A percentile compares a stretch with the other conserved stretches of the same genome.
Evolutionary conservation across 2,888 invertebrate species (phyloP).

Genomic region (Hydraecia micacea): DNA sequence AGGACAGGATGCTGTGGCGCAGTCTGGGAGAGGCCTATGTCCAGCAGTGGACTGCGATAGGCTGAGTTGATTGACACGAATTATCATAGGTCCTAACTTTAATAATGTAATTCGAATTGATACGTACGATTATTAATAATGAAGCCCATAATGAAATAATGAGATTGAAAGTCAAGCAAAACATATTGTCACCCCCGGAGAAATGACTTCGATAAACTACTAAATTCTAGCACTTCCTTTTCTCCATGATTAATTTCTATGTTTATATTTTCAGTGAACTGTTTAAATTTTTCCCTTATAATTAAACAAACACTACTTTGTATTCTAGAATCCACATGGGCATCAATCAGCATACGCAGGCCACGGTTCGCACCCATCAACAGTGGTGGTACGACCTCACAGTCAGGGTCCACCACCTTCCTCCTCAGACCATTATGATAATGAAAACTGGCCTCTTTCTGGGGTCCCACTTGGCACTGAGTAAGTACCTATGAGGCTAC

Average conservation of each 20-base stretch:
- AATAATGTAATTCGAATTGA: neutral
- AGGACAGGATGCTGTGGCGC: no score
- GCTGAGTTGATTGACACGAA: no score
- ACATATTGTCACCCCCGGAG: neutral
- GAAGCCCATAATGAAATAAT: neutral
- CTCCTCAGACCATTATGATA: slow-evolving; percentile 84
- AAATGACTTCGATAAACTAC: no score
- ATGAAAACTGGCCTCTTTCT: slow-evolving; percentile 90
- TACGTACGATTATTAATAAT: neutral
- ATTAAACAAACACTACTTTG: neutral
- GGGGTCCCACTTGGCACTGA: slow-evolving; percentile 92
- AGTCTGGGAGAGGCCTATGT: no score
- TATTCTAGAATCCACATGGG: slow-evolving; percentile 56
- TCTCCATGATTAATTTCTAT: no score
- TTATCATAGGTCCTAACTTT: neutral
- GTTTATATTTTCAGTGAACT: neutral
- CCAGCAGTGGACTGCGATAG: no score
- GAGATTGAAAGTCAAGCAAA: neutral
- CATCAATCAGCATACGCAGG: slow-evolving; percentile 52
- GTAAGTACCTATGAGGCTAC: slow-evolving; percentile 80
- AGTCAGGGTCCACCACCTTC: slow-evolving; percentile 72
- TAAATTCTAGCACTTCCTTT: no score
- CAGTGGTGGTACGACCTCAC: slow-evolving; percentile 80
- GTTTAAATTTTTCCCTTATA: neutral
- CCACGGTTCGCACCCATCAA: slow-evolving; percentile 41